A percentile compares a stretch with the other conserved stretches of the same genome.
phyloP scores from a whole-genome alignment of 2,113 vertebrate genomes.

The Peromyscus leucopus region DNA sequence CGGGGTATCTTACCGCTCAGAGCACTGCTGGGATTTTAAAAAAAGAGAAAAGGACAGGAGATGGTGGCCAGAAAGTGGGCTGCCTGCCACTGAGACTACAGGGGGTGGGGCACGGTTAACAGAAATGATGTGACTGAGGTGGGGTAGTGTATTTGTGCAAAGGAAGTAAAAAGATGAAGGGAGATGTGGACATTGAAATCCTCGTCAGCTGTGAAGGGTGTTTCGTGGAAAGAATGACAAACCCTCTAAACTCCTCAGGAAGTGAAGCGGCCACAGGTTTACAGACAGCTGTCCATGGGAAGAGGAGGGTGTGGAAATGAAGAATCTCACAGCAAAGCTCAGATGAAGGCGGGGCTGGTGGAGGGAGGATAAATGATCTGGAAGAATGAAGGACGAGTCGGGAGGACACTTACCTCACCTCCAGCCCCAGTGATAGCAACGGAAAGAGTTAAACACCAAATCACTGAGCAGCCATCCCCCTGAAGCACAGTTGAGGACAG shows the following conservation, averaged over 20 bases:
- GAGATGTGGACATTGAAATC: neutral
- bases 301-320: neutral
- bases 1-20: neutral
- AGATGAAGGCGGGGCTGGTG: neutral
- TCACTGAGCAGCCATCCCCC: neutral
- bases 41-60: neutral
- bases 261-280: neutral
- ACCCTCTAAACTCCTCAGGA: neutral
- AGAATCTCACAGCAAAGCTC: neutral
- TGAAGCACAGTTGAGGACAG: neutral
- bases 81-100: neutral
- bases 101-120: neutral
- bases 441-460: neutral
- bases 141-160: neutral
- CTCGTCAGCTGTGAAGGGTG: neutral
- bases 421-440: no score
- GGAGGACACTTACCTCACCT: neutral
- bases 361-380: neutral
- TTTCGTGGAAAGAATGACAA: neutral
- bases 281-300: neutral
- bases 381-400: neutral
- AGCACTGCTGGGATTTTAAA: rapidly evolving
- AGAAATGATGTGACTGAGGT: neutral
- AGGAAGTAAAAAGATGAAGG: no score
- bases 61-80: neutral